Percentiles rank a stretch among this genome's conserved stretches.
Evolutionary conservation across 2,888 invertebrate genomes (phyloP).

Genomic region (Euzetes globulus): DNA sequence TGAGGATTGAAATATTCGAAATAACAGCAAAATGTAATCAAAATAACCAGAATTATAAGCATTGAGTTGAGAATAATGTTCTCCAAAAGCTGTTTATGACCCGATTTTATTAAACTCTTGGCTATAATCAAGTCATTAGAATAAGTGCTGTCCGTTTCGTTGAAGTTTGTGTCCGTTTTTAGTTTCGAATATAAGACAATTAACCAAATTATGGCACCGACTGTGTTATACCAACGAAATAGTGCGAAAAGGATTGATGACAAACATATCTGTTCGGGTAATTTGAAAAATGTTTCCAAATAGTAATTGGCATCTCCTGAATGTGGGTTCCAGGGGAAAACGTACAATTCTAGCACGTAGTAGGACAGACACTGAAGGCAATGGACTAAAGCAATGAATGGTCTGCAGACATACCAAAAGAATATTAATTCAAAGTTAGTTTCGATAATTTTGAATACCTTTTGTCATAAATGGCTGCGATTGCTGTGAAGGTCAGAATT

Average conservation of each 20-base stretch:
- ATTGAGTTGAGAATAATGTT: neutral
- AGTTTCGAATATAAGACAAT: neutral
- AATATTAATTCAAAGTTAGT: neutral
- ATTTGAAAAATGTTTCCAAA: neutral
- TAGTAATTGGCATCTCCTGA: neutral
- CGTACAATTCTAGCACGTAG: neutral
- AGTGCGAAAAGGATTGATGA: neutral
- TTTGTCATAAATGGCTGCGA: slow-evolving; percentile 13
- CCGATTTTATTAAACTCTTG: neutral
- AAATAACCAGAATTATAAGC: neutral
- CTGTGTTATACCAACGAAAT: slow-evolving; percentile 6
- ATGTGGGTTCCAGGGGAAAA: slow-evolving; percentile 9
- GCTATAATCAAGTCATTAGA: neutral
- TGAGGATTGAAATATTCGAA: slow-evolving; percentile 8
- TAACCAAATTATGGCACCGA: neutral
- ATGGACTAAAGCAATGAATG: neutral
- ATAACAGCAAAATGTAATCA: slow-evolving; percentile 1
- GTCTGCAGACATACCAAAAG: neutral
- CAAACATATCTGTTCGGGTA: neutral
- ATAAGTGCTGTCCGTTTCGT: neutral
- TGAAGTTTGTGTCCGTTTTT: neutral
- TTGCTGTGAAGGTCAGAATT: slow-evolving; percentile 11
- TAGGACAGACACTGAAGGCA: neutral
- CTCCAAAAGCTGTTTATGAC: neutral
- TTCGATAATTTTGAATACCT: neutral